Evolutionary conservation across 2,888 invertebrate species (phyloP), one percentile per base, ranked within the genome.

Genomic region (Pollenia amentaria): DNA sequence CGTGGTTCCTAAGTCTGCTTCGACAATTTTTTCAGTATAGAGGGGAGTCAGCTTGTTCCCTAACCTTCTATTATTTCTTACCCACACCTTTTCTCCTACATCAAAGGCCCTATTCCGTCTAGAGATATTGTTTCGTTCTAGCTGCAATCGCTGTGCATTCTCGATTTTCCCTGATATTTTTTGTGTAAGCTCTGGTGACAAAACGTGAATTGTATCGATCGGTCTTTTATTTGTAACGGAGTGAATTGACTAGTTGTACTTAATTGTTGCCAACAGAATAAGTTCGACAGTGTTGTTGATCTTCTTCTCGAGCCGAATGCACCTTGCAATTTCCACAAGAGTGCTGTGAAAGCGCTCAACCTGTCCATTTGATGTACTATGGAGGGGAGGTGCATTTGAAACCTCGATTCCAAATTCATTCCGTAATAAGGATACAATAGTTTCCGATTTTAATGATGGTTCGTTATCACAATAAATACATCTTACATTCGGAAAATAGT

Each of bases 301-400:
- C 18, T 57, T 62, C 12, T 38, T 51, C 21, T 65, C 76, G 16
- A 65, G 38, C 9, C 65, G 65, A 2, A 55, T 3, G n/a, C 76
- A 64, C 67, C 86, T 69, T 46, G 88, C 88, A 21, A 88, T 89
- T 80, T 88, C 82, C 9, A 72, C 4, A 10, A 89, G 84, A 21
- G 88, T 89, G 48, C 88, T 88, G 40, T 88, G 83, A 48, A 89
- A 75, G 11, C 84, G 57, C 29, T 89, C 88, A 14, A 88, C 88
- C 42, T 89, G 85, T 0, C 88, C 88, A 44, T 88, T 89, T n/a
- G 89, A 88, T 10, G 67, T 69, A 53, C 78, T 69, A 14, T 78
- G 60, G 7, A 78, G 46, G 40, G 60, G 69, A n/a, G 60, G 69
- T 7, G 78, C 69, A 14, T 67, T 62, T n/a, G 29, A n/a, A 7